Conservation (phyloP, 2,888 invertebrate species). For the Liodrosophila aerea region DNA sequence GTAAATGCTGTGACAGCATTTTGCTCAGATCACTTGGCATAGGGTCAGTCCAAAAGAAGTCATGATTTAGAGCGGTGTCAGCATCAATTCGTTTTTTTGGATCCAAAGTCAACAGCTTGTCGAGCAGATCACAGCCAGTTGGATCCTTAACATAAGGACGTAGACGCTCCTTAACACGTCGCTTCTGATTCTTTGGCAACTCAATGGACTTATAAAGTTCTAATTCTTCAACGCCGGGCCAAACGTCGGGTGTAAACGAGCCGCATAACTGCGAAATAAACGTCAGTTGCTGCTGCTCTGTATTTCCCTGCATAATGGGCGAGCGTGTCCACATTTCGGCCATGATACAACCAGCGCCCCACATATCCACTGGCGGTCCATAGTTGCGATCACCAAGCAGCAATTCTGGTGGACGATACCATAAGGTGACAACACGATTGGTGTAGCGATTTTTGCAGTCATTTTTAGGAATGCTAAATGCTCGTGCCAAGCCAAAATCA, state of each 20-base stretch:
- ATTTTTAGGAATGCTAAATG: slow-evolving; percentile 93
- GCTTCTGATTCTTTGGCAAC: slow-evolving; percentile 92
- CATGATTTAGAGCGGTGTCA: slow-evolving; percentile 96
- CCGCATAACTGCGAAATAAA: slow-evolving; percentile 98
- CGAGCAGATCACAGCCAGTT: slow-evolving; percentile 95
- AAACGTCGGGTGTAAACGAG: slow-evolving; percentile 94
- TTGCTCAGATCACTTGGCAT: slow-evolving; percentile 95
- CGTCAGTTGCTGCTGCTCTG: slow-evolving; percentile 97
- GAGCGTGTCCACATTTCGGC: slow-evolving; percentile 99
- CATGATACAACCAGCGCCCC: slow-evolving; percentile 99
- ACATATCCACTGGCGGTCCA: slow-evolving; percentile 97
- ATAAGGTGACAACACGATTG: slow-evolving; percentile 98
- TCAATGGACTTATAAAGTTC: slow-evolving; percentile 95
- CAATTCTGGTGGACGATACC: slow-evolving; percentile 90
- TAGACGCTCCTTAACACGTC: slow-evolving; percentile 92
- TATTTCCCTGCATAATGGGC: slow-evolving; percentile 97
- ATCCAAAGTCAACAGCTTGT: slow-evolving; percentile 94
- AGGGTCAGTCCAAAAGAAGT: slow-evolving; percentile 99
- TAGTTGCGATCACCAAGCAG: slow-evolving; percentile 93
- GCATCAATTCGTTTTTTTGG: slow-evolving; percentile 94
- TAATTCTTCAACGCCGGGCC: slow-evolving; percentile 95
- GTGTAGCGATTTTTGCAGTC: slow-evolving; percentile 95
- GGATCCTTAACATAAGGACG: slow-evolving; percentile 95
- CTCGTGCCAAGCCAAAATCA: slow-evolving; percentile 98
- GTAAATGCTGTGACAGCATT: slow-evolving; percentile 95